These are phyloP conservation scores for Numida meleagris DNA, from an alignment of 2,113 vertebrate species.

Conservation along the genomic window DNA sequence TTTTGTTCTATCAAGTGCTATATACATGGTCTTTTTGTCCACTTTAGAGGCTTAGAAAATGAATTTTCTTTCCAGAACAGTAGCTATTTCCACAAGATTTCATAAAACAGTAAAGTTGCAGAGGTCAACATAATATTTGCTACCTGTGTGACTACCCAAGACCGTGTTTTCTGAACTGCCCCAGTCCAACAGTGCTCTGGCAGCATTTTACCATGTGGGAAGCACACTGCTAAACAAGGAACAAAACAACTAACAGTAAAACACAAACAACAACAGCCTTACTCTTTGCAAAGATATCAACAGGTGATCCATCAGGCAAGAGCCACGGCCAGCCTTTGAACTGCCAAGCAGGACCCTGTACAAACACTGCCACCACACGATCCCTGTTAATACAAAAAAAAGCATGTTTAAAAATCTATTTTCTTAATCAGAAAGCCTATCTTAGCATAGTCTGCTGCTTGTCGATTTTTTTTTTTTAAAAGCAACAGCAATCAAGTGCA, in stretches of 20 bases:
- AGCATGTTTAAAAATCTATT: background rate
- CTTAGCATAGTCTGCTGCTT: rapidly evolving
- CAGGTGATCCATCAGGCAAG: slow-evolving; percentile 95
- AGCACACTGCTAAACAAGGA: background rate
- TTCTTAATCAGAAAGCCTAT: background rate
- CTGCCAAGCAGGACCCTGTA: slow-evolving; percentile 98
- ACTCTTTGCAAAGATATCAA: slow-evolving; percentile 99
- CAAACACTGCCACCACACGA: slow-evolving; percentile 96
- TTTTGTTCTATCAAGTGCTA: background rate
- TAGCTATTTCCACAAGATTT: background rate
- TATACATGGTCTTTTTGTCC: background rate
- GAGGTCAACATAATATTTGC: background rate
- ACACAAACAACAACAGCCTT: slow-evolving; percentile 50
- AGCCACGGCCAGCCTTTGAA: slow-evolving; percentile 99
- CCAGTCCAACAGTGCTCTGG: background rate
- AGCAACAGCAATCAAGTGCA: background rate
- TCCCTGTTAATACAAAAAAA: slow-evolving; percentile 81
- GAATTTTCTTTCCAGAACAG: background rate
- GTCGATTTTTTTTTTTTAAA: background rate
- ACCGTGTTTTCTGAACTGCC: background rate
- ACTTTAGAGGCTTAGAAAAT: background rate
- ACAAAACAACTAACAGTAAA: background rate
- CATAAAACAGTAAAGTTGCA: background rate
- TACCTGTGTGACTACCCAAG: background rate
- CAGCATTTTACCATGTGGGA: background rate